These are phyloP conservation scores for Cervus canadensis DNA, from an alignment of 2,113 vertebrate genomes.

Conservation along the genomic window DNA sequence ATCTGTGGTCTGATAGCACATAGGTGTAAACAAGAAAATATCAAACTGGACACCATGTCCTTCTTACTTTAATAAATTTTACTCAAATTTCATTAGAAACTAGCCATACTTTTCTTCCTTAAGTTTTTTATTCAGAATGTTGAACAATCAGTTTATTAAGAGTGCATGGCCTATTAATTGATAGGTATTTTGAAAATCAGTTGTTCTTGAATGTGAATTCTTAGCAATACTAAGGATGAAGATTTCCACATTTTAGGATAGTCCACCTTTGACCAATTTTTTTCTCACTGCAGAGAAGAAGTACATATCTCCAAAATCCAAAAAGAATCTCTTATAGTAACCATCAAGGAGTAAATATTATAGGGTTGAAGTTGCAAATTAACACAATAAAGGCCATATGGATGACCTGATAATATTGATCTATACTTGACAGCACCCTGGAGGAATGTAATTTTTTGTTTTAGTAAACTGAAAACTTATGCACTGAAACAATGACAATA, in stretches of 20 bases:
- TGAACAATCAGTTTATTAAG: not conserved
- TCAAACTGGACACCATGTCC: slow-evolving; percentile 1
- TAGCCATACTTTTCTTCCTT: not conserved
- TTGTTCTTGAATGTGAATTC: not conserved
- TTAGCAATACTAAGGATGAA: not conserved
- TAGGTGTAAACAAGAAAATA: slow-evolving; percentile 57
- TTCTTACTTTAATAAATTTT: slow-evolving; percentile 41
- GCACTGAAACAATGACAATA: not conserved
- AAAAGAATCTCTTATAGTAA: not conserved
- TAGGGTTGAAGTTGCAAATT: not conserved
- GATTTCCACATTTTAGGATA: slow-evolving; percentile 22
- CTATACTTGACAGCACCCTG: not conserved
- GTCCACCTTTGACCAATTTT: not conserved
- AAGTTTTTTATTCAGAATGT: not conserved
- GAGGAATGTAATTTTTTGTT: not conserved
- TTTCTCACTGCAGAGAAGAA: not conserved
- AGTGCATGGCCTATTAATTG: not conserved
- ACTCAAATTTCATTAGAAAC: slow-evolving; percentile 13
- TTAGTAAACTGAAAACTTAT: not conserved
- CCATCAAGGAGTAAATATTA: not conserved
- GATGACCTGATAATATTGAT: not conserved
- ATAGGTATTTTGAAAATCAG: not conserved
- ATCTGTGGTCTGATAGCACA: slow-evolving; percentile 50
- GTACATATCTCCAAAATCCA: not conserved
- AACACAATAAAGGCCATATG: not conserved